phyloP scores from a whole-genome alignment of 2,797 vertebrate genomes.

The Pogonophryne albipinna region DNA sequence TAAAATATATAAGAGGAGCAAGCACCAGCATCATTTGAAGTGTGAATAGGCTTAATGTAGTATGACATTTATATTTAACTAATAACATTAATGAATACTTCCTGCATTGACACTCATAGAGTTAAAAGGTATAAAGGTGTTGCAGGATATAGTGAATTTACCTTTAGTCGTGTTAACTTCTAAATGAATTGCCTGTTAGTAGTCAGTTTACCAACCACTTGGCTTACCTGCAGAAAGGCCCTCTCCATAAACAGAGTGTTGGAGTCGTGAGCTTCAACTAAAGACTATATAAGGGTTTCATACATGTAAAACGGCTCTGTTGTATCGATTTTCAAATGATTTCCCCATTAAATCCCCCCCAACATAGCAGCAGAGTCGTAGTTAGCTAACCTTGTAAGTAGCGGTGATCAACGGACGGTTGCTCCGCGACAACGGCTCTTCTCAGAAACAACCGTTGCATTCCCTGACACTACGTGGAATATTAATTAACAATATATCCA shows the following conservation, averaged over 20 bases:
- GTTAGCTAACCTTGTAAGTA: conserved; percentile 17
- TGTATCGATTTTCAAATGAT: background rate
- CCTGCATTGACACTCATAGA: too few species aligned
- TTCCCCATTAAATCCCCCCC: background rate
- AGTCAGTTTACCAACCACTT: background rate
- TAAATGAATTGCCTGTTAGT: background rate
- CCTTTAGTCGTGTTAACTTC: conserved; percentile 2
- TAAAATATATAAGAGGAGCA: too few species aligned
- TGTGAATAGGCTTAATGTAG: too few species aligned
- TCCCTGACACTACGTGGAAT: conserved; percentile 2
- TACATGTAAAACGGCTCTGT: background rate
- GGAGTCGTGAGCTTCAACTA: background rate
- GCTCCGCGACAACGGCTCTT: conserved; percentile 19
- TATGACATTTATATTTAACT: too few species aligned
- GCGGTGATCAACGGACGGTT: conserved; percentile 11
- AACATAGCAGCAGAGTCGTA: background rate
- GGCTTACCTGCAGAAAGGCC: background rate
- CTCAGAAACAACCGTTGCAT: background rate
- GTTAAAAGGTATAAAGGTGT: background rate
- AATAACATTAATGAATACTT: too few species aligned
- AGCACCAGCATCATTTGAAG: too few species aligned
- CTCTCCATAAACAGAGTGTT: background rate
- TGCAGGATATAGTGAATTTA: background rate
- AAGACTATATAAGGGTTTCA: background rate
- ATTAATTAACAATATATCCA: background rate